Base-by-base conservation (phyloP, 2,888 invertebrate species). In the Oscheius sp. region DNA sequence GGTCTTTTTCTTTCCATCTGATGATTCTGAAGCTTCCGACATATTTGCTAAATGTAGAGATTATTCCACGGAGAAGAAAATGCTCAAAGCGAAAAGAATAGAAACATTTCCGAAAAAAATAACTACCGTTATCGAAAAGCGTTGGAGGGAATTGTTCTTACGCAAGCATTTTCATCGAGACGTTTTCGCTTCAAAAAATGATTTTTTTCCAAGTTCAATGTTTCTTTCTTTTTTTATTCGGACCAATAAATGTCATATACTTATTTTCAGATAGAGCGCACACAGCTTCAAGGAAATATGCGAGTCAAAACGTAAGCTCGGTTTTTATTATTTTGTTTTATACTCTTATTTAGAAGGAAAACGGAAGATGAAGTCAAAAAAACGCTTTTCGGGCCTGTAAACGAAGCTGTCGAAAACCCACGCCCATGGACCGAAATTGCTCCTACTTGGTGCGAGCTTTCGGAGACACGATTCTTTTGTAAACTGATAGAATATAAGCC, bases 401-500 rank as follows among this genome's bases (percentile, higher is more conserved):
- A 63, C 9, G 56, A 71, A 55, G 71, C 70, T 16, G 46, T 73
- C 2, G 43, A 27, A 25, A 29, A 29, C 13, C 23, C 6, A n/a
- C 43, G 69, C 9, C 56, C 69, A 7, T 71, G 71, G 71, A 52
- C 52, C 2, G 52, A 71, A 23, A 46, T 63, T 13, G 25, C 35
- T 6, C 71, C 71, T 1, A 52, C 71, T 0, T 76, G 76, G 76
- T 66, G 56, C 29, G 71, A 73, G 27, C 27, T 71, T 13, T 70
- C 73, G 0, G 73, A 76, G 49, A 52, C 71, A 23, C 46, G 76
- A 43, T 53, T 76, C 7, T 70, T 68, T 58, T 46, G 52, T 1
- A 73, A 73, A 66, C 53, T 68, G 12, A 58, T 76, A 5, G 27
- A 76, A 27, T 63, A 35, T 59, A 76, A 76, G 27, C 76, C 76